Base-by-base conservation (phyloP, 2,888 invertebrate genomes). In the Hydrotaea diabolus region DNA sequence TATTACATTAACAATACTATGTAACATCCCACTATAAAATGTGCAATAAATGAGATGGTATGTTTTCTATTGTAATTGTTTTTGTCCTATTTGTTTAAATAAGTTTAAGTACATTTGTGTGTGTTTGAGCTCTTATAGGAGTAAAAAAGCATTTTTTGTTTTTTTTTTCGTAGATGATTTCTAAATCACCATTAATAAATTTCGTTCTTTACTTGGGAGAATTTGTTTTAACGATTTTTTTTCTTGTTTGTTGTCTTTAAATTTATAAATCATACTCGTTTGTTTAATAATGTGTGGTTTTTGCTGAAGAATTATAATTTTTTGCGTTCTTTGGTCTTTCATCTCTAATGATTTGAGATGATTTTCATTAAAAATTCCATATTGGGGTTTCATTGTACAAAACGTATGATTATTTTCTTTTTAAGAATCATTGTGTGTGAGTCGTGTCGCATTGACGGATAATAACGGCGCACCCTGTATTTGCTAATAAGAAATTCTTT, bases 401-500 rank as follows among this genome's bases (percentile, higher is more conserved):
- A 46, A 46, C 46, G 74, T 59, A n/a, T 17, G 36, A 9, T 59
- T 59, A 43, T 21, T 23, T 53, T 21, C 9, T 49, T 26, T 49
- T 13, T 21, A 71, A 46, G 7, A 31, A n/a, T n/a, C 31, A 39
- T 72, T 17, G 31, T 17, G 17, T 53, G 49, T 69, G 53, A 3
- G 43, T 49, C 31, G 55, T 72, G 19, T 62, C 62, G 62, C 13
- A 31, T 31, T 31, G 23, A 74, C 74, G 57, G 46, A 4, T 62
- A 46, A 17, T 73, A 73, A 73, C 23, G 74, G 43, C 74, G 43
- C 74, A 74, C 74, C 74, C 74, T 74, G 74, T 74, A 74, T 74
- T 31, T 17, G 59, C 43, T 74, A 62, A 53, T 73, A 57, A 55
- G 62, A 79, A 72, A 43, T 74, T 39, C n/a, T 43, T 66, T 72